A percentile compares a stretch with the other conserved stretches of the same genome.
phyloP scores from a whole-genome alignment of 2,888 invertebrate genomes.

The Parapristionchus giblindavisi region DNA sequence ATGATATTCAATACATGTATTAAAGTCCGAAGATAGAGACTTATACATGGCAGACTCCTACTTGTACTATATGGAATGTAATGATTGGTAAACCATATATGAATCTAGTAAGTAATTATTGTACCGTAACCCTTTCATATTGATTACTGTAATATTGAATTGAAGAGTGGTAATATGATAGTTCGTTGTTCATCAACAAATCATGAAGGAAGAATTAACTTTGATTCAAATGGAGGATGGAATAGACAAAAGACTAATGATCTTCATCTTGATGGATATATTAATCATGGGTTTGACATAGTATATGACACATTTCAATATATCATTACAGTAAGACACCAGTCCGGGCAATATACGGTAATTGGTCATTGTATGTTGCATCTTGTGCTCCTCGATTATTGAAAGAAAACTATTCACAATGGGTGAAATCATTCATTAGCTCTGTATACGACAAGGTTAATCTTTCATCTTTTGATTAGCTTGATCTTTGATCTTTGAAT shows the following conservation, averaged over 20 bases:
- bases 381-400: conserved; percentile 43
- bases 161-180: conserved; percentile 49
- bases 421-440: conserved; percentile 26
- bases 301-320: neutral
- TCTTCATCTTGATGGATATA: conserved; percentile 59
- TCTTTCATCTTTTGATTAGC: neutral
- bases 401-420: conserved; percentile 12
- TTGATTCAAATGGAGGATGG: conserved; percentile 51
- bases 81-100: conserved; percentile 96
- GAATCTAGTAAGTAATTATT: conserved; percentile 79
- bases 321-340: conserved; percentile 78
- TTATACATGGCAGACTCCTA: conserved; percentile 93
- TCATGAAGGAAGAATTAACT: conserved; percentile 43
- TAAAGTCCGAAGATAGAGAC: conserved; percentile 79
- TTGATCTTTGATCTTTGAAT: neutral
- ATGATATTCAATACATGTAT: too few species aligned
- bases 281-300: conserved; percentile 45
- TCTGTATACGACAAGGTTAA: conserved; percentile 31
- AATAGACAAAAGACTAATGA: conserved; percentile 50
- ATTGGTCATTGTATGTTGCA: conserved; percentile 81
- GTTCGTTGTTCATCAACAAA: conserved; percentile 41
- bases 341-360: conserved; percentile 86
- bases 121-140: too few species aligned
- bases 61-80: conserved; percentile 94
- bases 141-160: conserved; percentile 9